Evolutionary conservation across 2,888 invertebrate species (phyloP).

Genomic region (Cephus spinipes): DNA sequence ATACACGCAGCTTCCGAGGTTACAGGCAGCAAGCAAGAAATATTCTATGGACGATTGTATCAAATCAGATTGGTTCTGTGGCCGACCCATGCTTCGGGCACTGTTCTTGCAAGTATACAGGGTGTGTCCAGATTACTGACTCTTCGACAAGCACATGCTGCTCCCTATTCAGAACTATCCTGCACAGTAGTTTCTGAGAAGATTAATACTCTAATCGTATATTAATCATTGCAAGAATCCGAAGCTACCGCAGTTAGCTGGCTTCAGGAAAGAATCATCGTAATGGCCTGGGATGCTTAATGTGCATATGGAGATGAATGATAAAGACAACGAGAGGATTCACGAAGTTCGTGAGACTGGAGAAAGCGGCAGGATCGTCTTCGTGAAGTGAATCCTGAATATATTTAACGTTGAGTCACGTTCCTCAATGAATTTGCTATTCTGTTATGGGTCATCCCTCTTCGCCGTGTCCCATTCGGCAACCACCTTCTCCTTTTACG

Average conservation of each 20-base stretch:
- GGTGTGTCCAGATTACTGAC: neutral
- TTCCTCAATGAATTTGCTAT: neutral
- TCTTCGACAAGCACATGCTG: neutral
- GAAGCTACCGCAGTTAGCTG: neutral
- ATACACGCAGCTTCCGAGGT: conserved; percentile 29
- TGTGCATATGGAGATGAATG: neutral
- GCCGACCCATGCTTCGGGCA: neutral
- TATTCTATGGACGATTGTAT: conserved; percentile 35
- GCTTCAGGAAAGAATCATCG: neutral
- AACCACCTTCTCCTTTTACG: neutral
- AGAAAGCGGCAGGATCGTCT: neutral
- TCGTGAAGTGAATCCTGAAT: neutral
- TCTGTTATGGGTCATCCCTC: neutral
- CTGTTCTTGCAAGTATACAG: neutral
- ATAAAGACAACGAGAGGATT: neutral
- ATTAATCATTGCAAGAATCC: neutral
- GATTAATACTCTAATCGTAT: neutral
- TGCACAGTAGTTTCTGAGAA: neutral
- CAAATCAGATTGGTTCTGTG: conserved; percentile 32
- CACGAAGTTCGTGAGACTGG: neutral
- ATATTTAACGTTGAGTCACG: neutral
- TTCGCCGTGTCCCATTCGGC: neutral
- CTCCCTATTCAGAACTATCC: neutral
- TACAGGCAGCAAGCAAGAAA: conserved; percentile 34
- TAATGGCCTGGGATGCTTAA: neutral